These are phyloP conservation scores for Diplogasteroides magnus DNA, from an alignment of 1,140 invertebrate species.

Conservation along the genomic window DNA sequence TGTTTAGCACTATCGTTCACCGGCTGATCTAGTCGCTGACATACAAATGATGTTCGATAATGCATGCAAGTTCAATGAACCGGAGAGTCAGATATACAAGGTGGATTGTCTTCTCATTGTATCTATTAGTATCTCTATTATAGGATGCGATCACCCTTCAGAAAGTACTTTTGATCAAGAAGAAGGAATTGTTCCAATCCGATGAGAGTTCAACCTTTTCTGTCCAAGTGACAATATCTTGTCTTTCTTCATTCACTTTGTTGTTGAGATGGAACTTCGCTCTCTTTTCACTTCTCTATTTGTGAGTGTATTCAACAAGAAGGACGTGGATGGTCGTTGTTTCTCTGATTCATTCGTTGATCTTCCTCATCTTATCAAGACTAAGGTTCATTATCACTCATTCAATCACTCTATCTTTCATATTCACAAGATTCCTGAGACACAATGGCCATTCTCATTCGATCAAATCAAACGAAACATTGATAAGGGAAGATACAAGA, in stretches of 20 bases:
- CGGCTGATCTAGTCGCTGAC: constrained; percentile 85
- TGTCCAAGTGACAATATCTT: not conserved
- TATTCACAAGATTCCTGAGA: constrained; percentile 59
- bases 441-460: constrained; percentile 56
- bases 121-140: constrained; percentile 14
- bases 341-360: constrained; percentile 92
- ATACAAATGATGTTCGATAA: constrained; percentile 97
- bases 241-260: constrained; percentile 64
- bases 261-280: constrained; percentile 79
- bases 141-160: constrained; percentile 86
- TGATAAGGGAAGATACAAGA: constrained; percentile 73
- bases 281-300: constrained; percentile 86
- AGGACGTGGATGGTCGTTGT: constrained; percentile 79
- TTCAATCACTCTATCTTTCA: not conserved
- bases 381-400: constrained; percentile 58
- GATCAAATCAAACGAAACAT: constrained; percentile 62
- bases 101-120: constrained; percentile 56
- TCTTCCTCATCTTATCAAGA: constrained; percentile 79
- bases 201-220: constrained; percentile 11
- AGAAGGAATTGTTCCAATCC: constrained; percentile 68
- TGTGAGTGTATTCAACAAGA: constrained; percentile 84
- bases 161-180: constrained; percentile 82
- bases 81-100: constrained; percentile 96
- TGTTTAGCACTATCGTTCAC: constrained; percentile 55
- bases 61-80: constrained; percentile 98